Base-by-base conservation (phyloP, 2,888 invertebrate genomes). In the Acanthopleura granulata region DNA sequence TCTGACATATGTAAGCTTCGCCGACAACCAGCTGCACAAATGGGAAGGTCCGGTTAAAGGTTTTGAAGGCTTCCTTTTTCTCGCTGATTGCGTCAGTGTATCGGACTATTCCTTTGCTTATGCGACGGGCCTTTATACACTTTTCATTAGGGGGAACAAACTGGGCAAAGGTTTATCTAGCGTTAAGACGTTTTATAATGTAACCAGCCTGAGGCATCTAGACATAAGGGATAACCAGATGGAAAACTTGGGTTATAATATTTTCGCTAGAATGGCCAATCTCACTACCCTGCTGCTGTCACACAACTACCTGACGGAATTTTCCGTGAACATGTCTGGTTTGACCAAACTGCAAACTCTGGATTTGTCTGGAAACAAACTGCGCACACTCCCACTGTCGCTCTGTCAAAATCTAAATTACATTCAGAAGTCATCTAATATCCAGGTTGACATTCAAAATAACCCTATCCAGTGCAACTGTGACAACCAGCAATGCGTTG, bases 51-150 rank as follows among this genome's bases (percentile, higher is more conserved):
- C 66, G 1, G 14, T 66, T 22, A 15, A 50, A 22, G 81, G 81
- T 4, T 40, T 79, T 9, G 50, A 75, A 40, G 50, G 69, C n/a
- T 15, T 81, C 0, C 73, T 50, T 18, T 30, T 73, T 40, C 50
- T 81, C 3, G 78, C 79, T 61, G 29, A 69, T 27, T 78, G 78
- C 25, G 6, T 50, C 0, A n/a, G 75, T 15, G 69, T 79, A 1
- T 61, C 66, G 0, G 18, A 30, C 14, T 14, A 18, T 0, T 81
- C 80, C 27, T 78, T 81, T 50, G 29, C 51, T 12, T 27, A 49
- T 0, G 76, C 80, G 57, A 0, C 51, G 12, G 49, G 29, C 15
- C 61, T 81, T 14, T 29, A 66, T 18, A n/a, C 66, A 22, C 70
- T 79, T 1, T 6, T 49, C 6, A 30, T 22, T 29, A 62, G 62